Evolutionary conservation across 2,113 vertebrate species (phyloP), one percentile per base, ranked within the genome.

Genomic region (Bubalus kerabau): DNA sequence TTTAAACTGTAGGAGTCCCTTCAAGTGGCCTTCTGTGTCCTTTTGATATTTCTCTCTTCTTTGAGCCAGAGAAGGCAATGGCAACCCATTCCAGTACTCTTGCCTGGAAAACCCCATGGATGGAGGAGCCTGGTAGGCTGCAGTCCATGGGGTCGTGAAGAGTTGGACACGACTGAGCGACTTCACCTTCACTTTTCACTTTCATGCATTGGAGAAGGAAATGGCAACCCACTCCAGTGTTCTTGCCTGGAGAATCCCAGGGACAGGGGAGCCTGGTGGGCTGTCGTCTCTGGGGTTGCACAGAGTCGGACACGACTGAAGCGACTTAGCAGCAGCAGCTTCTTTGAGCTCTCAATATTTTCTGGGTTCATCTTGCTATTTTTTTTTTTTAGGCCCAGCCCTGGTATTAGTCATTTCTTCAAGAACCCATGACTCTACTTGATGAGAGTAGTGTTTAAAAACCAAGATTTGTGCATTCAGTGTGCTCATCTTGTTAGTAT

Each of bases 21-120:
- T 74, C 7, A 91, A 40, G 17, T 13, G 32, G 40, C 23, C 17
- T 91, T 96, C 14, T 74, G 52, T 40, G 12, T 74, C 26, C 10
- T 94, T 97, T 28, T 86, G 91, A 88, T 78, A 96, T 64, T 81
- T 94, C 30, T 91, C 7, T 19, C 36, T 85, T 88, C 43, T 88
- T 80, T 74, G 23, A 56, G 30, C 11, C 14, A 2, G 28, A 62
- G 60, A 62, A 62, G 28, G 60, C 60, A 62, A 62, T 15, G 60
- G 28, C 60, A 30, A 3, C 60, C 60, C 6, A 62, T 28, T 62
- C 60, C 6, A 15, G 28, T 30, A 15, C 13, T 30, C 28, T 14
- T 62, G 60, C 60, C 28, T 62, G 60, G 60, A 62, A 30, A 62
- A 7, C 15, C 60, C 60, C 28, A 62, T 7, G 60, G 60, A 30